Base-by-base conservation (phyloP, 2,888 invertebrate genomes). In the Papilio gigon region DNA sequence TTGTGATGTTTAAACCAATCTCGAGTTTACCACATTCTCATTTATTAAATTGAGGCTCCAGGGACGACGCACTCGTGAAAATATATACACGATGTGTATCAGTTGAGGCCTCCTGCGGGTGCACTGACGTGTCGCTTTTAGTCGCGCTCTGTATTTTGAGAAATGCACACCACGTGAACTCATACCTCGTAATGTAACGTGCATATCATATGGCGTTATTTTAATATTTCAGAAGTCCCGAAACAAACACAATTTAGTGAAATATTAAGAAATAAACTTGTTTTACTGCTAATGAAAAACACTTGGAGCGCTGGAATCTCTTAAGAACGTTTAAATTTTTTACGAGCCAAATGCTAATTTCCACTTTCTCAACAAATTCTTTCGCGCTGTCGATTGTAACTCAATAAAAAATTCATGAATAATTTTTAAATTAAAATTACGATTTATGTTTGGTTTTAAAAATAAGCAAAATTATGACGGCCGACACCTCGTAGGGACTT, bases 281-380 rank as follows among this genome's bases (percentile, higher is more conserved):
- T 59, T 59, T 59, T 59, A 59, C 59, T 59, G 59, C 59, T 59
- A 59, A 59, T 59, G 59, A 59, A 59, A 59, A 59, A 59, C 59
- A 59, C 59, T 59, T 59, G 22, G 37, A 59, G 20, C 20, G 37
- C 35, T 59, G 59, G 35, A 59, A 59, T 59, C 59, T 59, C 37
- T 59, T 59, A 37, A 59, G 59, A 12, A 35, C 59, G 59, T 59
- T 59, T 59, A 59, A 59, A 59, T 59, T 59, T 59, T 59, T 59
- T 59, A 59, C 59, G 59, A 59, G 35, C 59, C 5, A 59, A 59
- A 59, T 59, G 59, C 59, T 59, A 59, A 59, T 59, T 59, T 59
- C 59, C 59, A 59, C 59, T 59, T 59, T 59, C 59, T 37, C 35
- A 35, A 59, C 59, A 35, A 59, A 59, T 59, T 59, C 59, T 59